Conservation (phyloP, 2,888 invertebrate species). For the Quadriops clusia region DNA sequence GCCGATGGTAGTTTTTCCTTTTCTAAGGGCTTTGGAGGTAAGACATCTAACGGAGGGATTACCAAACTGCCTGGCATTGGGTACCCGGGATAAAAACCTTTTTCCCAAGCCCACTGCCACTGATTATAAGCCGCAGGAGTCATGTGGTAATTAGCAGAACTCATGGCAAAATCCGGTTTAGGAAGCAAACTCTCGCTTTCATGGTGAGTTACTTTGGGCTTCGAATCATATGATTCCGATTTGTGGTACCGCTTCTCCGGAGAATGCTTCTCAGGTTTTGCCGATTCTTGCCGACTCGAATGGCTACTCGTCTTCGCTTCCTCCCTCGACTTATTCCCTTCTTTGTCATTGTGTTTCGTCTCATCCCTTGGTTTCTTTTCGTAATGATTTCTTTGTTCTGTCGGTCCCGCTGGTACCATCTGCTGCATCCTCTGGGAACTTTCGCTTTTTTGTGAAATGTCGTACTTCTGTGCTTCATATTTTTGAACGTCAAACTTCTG, state of each 20-base stretch:
- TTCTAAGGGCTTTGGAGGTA: constrained; percentile 24
- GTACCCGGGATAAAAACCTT: constrained; percentile 39
- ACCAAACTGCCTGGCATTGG: constrained; percentile 27
- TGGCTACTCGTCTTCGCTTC: constrained; percentile 5
- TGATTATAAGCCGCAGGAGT: constrained; percentile 42
- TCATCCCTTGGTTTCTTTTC: constrained; percentile 6
- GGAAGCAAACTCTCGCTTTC: constrained; percentile 41
- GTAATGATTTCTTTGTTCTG: constrained; percentile 3
- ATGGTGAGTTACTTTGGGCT: constrained; percentile 26
- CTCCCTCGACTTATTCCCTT: neutral
- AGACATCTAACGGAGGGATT: constrained; percentile 32
- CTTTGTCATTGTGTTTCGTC: constrained; percentile 6
- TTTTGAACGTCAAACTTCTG: constrained; percentile 34
- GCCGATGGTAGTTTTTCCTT: constrained; percentile 25
- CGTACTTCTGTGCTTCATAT: constrained; percentile 29
- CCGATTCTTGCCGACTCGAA: too few relatives aligned
- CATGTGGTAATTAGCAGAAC: constrained; percentile 10
- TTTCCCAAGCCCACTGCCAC: constrained; percentile 49
- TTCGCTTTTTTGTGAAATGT: constrained; percentile 1
- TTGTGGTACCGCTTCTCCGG: constrained; percentile 18
- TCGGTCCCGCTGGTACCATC: neutral
- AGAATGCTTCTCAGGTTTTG: constrained; percentile 36
- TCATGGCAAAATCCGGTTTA: constrained; percentile 45
- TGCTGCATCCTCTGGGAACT: too few relatives aligned
- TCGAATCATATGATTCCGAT: constrained; percentile 22